Base-by-base conservation (phyloP, 1,140 invertebrate genomes). In the Apocrypta bakeri region DNA sequence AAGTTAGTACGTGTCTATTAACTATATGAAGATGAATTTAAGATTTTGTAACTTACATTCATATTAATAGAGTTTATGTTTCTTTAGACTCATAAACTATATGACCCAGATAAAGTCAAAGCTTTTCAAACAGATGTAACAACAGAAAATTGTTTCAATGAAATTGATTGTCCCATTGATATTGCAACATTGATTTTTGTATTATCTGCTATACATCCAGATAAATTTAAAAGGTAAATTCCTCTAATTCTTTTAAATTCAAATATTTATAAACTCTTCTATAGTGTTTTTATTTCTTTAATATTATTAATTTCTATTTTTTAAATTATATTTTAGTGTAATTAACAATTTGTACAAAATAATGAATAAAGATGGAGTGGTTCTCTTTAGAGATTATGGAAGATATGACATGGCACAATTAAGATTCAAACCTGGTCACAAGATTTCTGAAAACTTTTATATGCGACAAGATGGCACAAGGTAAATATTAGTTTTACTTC, bases 391-490 rank as follows among this genome's bases (percentile, higher is more conserved):
- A 86, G 99, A 99, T 93, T 99, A 99, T 92, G 99, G 98, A 0
- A 91, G 98, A n/a, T 98, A 99, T 89, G 99, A 99, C 91, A 97
- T 99, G 95, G 97, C 99, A 2, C 98, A 99, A 90, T 87, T 99
- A 2, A 92, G 98, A 73, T 99, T 99, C 90, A 96, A 97, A 85
- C 94, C 97, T 4, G 98, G 98, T 0, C 95, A 97, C 89, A 99
- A 99, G 91, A 97, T 99, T 82, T 90, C 94, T 9, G 97, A 99
- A 29, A 99, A 99, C 91, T 97, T 99, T 85, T 99, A 99, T 89
- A 96, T 98, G 90, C 92, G 99, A 29, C 98, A 99, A 89, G 99
- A 99, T 95, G 98, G 98, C 3, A 99, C 99, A 0, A 95, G 96
- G 96, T 97, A 1, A 37, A 71, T 69, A 76, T 48, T 21, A 78